A percentile compares a stretch with the other conserved stretches of the same genome.
These are phyloP conservation scores for Falco concolor DNA, from an alignment of 2,797 vertebrate genomes.

Conservation along the genomic window DNA sequence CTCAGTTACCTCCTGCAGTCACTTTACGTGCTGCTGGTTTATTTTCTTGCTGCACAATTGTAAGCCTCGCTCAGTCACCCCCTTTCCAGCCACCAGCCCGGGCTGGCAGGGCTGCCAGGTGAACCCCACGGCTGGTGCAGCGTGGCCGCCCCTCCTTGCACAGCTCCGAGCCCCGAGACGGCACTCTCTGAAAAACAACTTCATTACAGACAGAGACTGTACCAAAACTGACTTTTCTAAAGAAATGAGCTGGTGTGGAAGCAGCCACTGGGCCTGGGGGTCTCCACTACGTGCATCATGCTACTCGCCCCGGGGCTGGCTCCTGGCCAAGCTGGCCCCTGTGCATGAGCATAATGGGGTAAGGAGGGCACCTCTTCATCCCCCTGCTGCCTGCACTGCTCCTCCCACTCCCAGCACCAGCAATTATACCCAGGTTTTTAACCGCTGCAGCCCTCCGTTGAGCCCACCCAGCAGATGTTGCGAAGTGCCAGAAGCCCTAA, in stretches of 20 bases:
- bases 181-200: accelerated
- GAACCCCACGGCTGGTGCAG: background rate
- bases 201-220: background rate
- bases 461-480: background rate
- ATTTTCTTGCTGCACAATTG: background rate
- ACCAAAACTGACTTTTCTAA: background rate
- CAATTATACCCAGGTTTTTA: background rate
- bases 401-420: background rate
- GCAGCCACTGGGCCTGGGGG: background rate
- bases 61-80: background rate
- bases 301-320: background rate
- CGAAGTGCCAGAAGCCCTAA: background rate
- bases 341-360: accelerated
- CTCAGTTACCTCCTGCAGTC: background rate
- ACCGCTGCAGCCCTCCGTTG: background rate
- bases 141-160: accelerated
- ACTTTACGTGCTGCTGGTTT: background rate
- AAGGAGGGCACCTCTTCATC: background rate
- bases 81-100: background rate
- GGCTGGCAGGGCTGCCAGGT: accelerated
- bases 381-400: background rate
- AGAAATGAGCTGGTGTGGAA: background rate
- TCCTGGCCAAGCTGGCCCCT: background rate
- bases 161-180: accelerated
- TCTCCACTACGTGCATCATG: background rate